Evolutionary conservation across 2,888 invertebrate species (phyloP).

Genomic region (Apoderus coryli): DNA sequence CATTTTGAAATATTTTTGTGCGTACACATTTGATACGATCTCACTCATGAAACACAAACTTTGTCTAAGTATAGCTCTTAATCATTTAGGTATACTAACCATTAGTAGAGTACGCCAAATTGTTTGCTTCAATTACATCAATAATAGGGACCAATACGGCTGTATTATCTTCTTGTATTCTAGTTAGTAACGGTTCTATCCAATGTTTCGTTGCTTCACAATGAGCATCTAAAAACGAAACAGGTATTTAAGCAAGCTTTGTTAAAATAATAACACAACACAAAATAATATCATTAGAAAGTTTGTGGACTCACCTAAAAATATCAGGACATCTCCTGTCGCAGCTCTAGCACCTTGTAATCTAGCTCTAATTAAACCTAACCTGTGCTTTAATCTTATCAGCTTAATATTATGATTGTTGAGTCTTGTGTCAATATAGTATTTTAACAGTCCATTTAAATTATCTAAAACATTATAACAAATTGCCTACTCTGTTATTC

Average conservation of each 20-base stretch:
- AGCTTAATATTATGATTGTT: slow-evolving; percentile 54
- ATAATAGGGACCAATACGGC: slow-evolving; percentile 89
- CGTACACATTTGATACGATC: no score
- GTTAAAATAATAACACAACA: not conserved
- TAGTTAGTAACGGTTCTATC: slow-evolving; percentile 77
- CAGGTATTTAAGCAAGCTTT: not conserved
- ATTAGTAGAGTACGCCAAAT: slow-evolving; percentile 57
- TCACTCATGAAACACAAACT: no score
- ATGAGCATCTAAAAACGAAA: slow-evolving; percentile 59
- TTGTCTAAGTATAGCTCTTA: no score
- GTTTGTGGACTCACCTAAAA: slow-evolving; percentile 40
- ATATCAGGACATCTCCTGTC: slow-evolving; percentile 64
- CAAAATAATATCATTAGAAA: not conserved
- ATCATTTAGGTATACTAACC: no score
- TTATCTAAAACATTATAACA: slow-evolving; percentile 37
- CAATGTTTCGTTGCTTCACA: slow-evolving; percentile 72
- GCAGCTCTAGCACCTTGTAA: slow-evolving; percentile 78
- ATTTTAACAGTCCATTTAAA: slow-evolving; percentile 58
- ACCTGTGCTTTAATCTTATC: slow-evolving; percentile 54
- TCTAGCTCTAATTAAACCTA: slow-evolving; percentile 82
- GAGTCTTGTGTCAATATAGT: slow-evolving; percentile 62
- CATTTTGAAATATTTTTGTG: no score
- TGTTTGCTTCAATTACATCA: slow-evolving; percentile 77
- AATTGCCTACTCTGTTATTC: slow-evolving; percentile 1
- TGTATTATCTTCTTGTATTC: slow-evolving; percentile 65